Evolutionary conservation across 64 coral and sea anemone species (phyloP).

Genomic region (Porites lutea): DNA sequence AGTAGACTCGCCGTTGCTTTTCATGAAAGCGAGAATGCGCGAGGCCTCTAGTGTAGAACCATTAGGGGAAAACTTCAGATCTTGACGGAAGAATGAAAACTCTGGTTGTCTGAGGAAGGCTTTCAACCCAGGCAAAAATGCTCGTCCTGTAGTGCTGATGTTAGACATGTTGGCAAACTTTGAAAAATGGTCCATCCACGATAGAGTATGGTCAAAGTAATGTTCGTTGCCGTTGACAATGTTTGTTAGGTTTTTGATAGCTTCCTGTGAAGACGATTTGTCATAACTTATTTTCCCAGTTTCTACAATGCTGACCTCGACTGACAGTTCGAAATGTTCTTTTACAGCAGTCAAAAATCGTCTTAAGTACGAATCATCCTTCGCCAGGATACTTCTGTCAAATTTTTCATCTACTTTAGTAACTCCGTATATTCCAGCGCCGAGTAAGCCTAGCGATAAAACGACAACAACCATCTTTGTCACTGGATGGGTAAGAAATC

Average conservation of each 20-base stretch:
- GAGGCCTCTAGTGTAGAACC: conserved; percentile 41
- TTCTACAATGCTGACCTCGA: conserved; percentile 1
- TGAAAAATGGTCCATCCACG: conserved; percentile 52
- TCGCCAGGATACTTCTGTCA: conserved; percentile 9
- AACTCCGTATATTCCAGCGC: conserved; percentile 44
- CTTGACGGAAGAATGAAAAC: conserved; percentile 62
- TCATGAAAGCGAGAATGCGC: conserved; percentile 62
- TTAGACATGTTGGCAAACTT: conserved; percentile 16
- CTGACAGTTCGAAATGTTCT: conserved; percentile 25
- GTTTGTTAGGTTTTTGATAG: conserved; percentile 32
- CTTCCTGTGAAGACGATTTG: not conserved
- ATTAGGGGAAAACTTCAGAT: conserved; percentile 55
- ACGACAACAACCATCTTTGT: conserved; percentile 32
- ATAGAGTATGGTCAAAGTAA: not conserved
- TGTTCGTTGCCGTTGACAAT: conserved; percentile 40
- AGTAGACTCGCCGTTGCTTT: not conserved
- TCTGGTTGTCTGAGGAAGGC: conserved; percentile 30
- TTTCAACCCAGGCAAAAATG: conserved; percentile 53
- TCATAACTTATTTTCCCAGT: conserved; percentile 2
- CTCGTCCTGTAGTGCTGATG: not conserved
- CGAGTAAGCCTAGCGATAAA: not conserved
- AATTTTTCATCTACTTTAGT: conserved; percentile 55
- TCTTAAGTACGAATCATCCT: conserved; percentile 46
- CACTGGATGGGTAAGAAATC: conserved; percentile 19
- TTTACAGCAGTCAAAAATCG: conserved; percentile 36